Base-by-base conservation (phyloP, 2,888 invertebrate species). In the Sialis lutaria region DNA sequence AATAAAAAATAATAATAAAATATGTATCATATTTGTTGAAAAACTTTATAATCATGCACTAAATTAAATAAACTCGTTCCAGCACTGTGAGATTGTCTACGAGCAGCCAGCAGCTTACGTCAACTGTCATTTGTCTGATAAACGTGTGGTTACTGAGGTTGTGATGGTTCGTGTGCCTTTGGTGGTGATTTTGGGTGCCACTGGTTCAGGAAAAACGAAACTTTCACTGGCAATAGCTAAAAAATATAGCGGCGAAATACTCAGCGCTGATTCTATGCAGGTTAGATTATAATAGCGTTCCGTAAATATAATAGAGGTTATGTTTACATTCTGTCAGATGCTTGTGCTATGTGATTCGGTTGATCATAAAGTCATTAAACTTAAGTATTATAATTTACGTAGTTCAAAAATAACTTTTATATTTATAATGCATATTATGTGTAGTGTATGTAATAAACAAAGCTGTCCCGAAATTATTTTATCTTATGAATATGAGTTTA, bases 221-320 rank as follows among this genome's bases (percentile, higher is more conserved):
- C 69, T 98, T 55, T 87, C 91, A 48, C 73, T 98, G 49, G 88
- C 95, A 70, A 69, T 98, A 53, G 95, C 93, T 0, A 75, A 79
- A 57, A 79, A 73, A 60, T 91, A 86, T 64, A 73, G 73, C 53
- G 87, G 91, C 31, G 96, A 97, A 74, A 83, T 98, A 49, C 86
- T 98, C 50, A 95, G 93, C 60, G 95, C 96, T 0, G 98, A 98
- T 77, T 95, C 97, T 13, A 97, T 98, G 95, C 98, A 98, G 81
- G 92, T 91, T 58, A 56, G 59, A 55, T n/a, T 8, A 31, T 8
- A 46, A 31, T 12, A 30, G 9, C 12, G 22, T 35, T 22, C n/a
- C 1, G 7, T 33, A 43, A 22, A 22, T 22, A 22, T 22, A 22
- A 22, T 22, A 22, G 22, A 2, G 22, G 22, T 22, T 22, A 22